A percentile compares a stretch with the other conserved stretches of the same genome.
phyloP scores from a whole-genome alignment of 1,140 invertebrate genomes.

The Drosophila teissieri region DNA sequence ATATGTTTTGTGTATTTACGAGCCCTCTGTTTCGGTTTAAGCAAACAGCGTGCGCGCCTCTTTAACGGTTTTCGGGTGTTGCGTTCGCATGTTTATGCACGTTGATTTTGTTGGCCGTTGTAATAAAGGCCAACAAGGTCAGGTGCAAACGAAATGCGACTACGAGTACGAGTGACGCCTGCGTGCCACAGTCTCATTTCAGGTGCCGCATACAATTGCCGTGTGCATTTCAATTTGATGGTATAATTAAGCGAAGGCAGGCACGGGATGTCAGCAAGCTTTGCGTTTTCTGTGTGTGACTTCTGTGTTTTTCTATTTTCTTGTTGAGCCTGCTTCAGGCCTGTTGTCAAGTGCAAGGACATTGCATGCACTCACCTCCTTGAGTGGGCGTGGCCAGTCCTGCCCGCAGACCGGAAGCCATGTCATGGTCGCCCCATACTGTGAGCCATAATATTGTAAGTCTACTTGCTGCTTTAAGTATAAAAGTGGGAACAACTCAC shows the following conservation, averaged over 20 bases:
- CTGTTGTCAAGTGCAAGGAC: slow-evolving; percentile 47
- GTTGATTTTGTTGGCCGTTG: slow-evolving; percentile 60
- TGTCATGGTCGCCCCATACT: slow-evolving; percentile 24
- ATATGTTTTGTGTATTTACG: slow-evolving; percentile 61
- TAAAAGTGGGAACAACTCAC: background rate
- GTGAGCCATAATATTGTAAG: slow-evolving; percentile 9
- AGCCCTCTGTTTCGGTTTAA: slow-evolving; percentile 31
- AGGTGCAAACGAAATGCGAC: slow-evolving; percentile 22
- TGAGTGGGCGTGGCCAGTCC: slow-evolving; percentile 4
- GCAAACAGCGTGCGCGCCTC: slow-evolving; percentile 27
- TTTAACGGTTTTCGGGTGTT: slow-evolving; percentile 43
- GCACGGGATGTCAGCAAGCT: slow-evolving; percentile 33
- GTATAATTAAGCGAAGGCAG: slow-evolving; percentile 51
- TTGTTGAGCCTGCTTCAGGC: slow-evolving; percentile 24
- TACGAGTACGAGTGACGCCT: slow-evolving; percentile 38
- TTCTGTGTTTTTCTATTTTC: background rate
- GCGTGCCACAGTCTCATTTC: slow-evolving; percentile 53
- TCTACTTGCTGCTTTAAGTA: background rate
- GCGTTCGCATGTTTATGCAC: slow-evolving; percentile 57
- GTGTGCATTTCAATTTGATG: slow-evolving; percentile 50
- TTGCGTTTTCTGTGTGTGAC: slow-evolving; percentile 1
- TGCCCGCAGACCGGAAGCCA: slow-evolving; percentile 16
- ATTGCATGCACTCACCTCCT: slow-evolving; percentile 27
- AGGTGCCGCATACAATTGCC: slow-evolving; percentile 47
- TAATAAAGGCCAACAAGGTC: slow-evolving; percentile 63